Evolutionary conservation across 2,888 invertebrate genomes (phyloP).

Genomic region (Seladonia tumulorum): DNA sequence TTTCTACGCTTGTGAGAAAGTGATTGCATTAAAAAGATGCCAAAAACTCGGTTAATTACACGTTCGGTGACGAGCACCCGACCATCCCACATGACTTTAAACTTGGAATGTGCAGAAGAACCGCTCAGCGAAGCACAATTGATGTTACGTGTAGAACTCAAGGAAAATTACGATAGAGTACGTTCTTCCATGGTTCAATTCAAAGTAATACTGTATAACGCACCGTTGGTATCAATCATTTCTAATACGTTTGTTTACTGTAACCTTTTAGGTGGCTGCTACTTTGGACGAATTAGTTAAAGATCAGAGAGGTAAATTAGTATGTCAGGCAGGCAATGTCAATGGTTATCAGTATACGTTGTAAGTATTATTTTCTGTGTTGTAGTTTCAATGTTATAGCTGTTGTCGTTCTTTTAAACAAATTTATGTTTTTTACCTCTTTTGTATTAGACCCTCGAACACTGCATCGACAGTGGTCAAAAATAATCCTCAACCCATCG

Average conservation of each 20-base stretch:
- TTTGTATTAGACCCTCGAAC: constrained; percentile 50
- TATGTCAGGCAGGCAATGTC: constrained; percentile 78
- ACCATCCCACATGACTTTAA: constrained; percentile 79
- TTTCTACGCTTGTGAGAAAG: neutral
- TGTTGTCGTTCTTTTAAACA: constrained; percentile 23
- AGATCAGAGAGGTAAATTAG: constrained; percentile 79
- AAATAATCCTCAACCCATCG: constrained; percentile 69
- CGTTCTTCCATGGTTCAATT: neutral
- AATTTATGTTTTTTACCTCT: constrained; percentile 34
- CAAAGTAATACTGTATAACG: neutral
- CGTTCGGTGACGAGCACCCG: constrained; percentile 75
- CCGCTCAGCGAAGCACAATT: constrained; percentile 83
- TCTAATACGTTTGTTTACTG: neutral
- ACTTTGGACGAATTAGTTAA: constrained; percentile 80
- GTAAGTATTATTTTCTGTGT: constrained; percentile 71
- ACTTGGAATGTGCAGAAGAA: constrained; percentile 85
- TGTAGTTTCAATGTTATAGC: constrained; percentile 32
- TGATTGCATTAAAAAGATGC: constrained; percentile 64
- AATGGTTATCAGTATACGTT: constrained; percentile 81
- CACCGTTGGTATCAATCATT: neutral
- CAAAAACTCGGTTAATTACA: constrained; percentile 73
- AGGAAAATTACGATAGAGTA: constrained; percentile 81
- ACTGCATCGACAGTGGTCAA: constrained; percentile 51
- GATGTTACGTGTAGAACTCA: constrained; percentile 74
- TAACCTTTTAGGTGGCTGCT: constrained; percentile 72